These are phyloP conservation scores for Ginglymostoma cirratum DNA, from an alignment of 2,113 vertebrate species.

Conservation along the genomic window DNA sequence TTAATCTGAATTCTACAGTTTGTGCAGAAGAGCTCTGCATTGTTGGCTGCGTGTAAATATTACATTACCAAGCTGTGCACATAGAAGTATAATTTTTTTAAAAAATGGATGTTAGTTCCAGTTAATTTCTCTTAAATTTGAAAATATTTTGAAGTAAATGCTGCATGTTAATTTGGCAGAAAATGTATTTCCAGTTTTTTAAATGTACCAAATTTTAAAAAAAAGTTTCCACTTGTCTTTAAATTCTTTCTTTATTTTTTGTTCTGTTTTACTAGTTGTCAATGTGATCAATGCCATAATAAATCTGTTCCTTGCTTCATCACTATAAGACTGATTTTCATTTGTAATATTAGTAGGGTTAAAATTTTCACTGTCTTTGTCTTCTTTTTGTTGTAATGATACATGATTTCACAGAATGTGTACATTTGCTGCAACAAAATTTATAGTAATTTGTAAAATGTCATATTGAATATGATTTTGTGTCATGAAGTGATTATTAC, in stretches of 20 bases:
- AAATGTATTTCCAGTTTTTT: neutral
- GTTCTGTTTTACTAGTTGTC: neutral
- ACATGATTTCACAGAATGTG: neutral
- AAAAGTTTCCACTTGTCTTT: neutral
- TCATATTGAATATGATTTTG: conserved; percentile 34
- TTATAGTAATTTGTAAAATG: conserved; percentile 29
- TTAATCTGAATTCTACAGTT: neutral
- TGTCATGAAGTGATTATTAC: conserved; percentile 20
- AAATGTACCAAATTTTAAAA: neutral
- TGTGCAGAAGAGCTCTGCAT: neutral
- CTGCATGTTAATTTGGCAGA: conserved; percentile 5
- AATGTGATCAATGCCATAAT: neutral
- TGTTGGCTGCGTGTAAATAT: neutral
- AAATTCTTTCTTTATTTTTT: neutral
- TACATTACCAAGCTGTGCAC: neutral
- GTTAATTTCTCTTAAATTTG: neutral
- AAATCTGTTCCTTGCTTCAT: neutral
- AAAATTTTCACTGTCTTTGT: neutral
- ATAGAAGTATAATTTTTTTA: neutral
- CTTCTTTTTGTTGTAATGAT: neutral
- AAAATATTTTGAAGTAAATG: neutral
- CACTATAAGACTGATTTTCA: neutral
- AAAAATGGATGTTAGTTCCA: neutral
- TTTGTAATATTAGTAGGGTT: neutral
- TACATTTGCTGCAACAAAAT: neutral